Base-by-base conservation (phyloP, 2,113 vertebrate species). In the Eidolon helvum region DNA sequence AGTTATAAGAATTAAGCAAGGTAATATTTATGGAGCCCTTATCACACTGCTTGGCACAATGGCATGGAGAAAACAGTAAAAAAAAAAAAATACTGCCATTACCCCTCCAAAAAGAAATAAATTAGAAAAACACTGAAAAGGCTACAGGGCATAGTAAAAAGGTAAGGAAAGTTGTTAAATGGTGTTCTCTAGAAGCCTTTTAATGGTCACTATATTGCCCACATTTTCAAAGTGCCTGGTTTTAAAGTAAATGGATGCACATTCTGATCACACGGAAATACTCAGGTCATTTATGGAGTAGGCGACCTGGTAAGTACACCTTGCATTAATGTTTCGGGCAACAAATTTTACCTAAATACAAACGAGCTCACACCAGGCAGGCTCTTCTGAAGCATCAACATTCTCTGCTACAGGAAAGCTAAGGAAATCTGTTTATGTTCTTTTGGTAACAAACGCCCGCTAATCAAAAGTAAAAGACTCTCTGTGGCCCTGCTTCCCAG, bases 281-380 rank as follows among this genome's bases (percentile, higher is more conserved):
- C 80, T 55, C 35, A 40, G 87, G 78, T 86, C 77, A 30, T 87
- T 95, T 88, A 83, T 9, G 68, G 14, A 78, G 16, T 26, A 48
- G 59, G 50, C n/a, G 57, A 26, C 83, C 91, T 83, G 30, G 57
- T 24, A 72, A 78, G 78, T 16, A 1, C 2, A 83, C 57, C 65
- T 87, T 97, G 84, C 75, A 45, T 66, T 83, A 94, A 94, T 10
- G 50, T 94, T 96, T 88, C 88, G 86, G 89, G 65, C 80, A 92
- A 90, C 93, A 94, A 94, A 87, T 95, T 96, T 93, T 79, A 87
- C 79, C 78, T 65, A 93, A 96, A 87, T 68, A 94, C 68, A 91
- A 87, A 97, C 91, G 53, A 95, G 83, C 91, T 96, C 40, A 21
- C 93, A 77, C 80, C 83, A 79, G 61, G 88, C 83, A 79, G 61